A percentile compares a stretch with the other conserved stretches of the same genome.
phyloP scores from a whole-genome alignment of 2,888 invertebrate species.

The Tethea ocularis region DNA sequence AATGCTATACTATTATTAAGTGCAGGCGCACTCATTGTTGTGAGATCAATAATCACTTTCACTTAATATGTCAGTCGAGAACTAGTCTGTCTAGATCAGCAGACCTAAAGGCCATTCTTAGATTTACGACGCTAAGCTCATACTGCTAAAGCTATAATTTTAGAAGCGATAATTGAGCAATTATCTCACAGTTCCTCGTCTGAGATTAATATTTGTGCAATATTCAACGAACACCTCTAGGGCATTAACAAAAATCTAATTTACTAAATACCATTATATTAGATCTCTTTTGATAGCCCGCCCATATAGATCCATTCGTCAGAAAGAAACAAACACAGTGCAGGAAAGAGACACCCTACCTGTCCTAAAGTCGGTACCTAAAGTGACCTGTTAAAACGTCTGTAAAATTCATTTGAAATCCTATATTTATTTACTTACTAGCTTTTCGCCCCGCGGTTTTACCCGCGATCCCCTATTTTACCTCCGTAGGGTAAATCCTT shows the following conservation, averaged over 20 bases:
- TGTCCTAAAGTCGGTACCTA: no score
- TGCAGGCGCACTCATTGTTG: slow-evolving; percentile 1
- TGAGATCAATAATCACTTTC: slow-evolving; percentile 6
- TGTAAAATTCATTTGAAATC: no score
- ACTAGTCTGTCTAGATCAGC: slow-evolving; percentile 9
- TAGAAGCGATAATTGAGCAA: not conserved
- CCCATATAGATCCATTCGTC: no score
- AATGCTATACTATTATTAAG: slow-evolving; percentile 2
- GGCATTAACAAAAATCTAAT: not conserved
- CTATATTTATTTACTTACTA: no score
- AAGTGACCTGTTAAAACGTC: no score
- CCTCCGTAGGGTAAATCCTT: no score
- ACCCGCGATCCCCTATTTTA: no score
- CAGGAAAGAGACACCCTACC: no score
- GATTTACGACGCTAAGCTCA: not conserved
- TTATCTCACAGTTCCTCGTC: not conserved
- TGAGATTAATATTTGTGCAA: not conserved
- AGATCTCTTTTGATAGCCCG: no score
- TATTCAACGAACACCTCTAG: not conserved
- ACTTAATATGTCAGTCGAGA: slow-evolving; percentile 9
- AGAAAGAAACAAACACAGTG: no score
- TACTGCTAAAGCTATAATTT: not conserved
- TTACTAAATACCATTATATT: not conserved
- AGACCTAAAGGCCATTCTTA: slow-evolving; percentile 4
- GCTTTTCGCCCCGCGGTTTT: no score